Base-by-base conservation (phyloP, 1,140 invertebrate genomes). In the Theocolax elegans region DNA sequence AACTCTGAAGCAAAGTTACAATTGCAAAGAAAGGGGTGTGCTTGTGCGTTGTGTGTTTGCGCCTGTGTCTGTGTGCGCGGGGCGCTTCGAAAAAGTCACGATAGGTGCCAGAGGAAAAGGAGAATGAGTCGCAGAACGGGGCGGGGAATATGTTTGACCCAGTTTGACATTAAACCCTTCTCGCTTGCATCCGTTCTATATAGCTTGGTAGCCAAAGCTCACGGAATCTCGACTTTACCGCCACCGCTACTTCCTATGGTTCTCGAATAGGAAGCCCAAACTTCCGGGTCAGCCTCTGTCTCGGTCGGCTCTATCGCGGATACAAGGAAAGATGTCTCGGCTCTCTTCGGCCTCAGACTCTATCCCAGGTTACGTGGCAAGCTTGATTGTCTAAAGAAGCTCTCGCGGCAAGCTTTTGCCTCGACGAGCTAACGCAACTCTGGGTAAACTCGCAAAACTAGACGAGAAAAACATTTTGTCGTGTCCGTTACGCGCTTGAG, bases 81-180 rank as follows among this genome's bases (percentile, higher is more conserved):
- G n/a, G n/a, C n/a, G n/a, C 15, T 6, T 58, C 19, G 58, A 60
- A 49, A 60, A 46, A 63, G 60, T 38, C 40, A n/a, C 15, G 31
- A 12, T n/a, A 29, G 21, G n/a, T n/a, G n/a, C n/a, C n/a, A n/a
- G n/a, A n/a, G n/a, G n/a, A n/a, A 12, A 44, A 40, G 31, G 46
- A 63, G 58, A 35, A 23, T 6, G 10, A 13, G 10, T 0, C 48
- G 48, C 15, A 3, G 15, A 27, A 10, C 10, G 25, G 3, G 19
- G 25, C 10, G 42, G 35, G 44, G 38, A 44, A 40, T 58, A 38
- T 56, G 60, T 71, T 71, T 71, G 68, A 65, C 68, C 68, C 40
- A 71, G 68, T 71, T 71, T 13, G 53, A 42, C 42, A 31, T 59
- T 65, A 65, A 65, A 58, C 10, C 60, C 29, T 38, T 58, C 62